A percentile compares a stretch with the other conserved stretches of the same genome.
Conservation (phyloP, 2,888 invertebrate genomes). For the Lycocerus yunnanus region DNA sequence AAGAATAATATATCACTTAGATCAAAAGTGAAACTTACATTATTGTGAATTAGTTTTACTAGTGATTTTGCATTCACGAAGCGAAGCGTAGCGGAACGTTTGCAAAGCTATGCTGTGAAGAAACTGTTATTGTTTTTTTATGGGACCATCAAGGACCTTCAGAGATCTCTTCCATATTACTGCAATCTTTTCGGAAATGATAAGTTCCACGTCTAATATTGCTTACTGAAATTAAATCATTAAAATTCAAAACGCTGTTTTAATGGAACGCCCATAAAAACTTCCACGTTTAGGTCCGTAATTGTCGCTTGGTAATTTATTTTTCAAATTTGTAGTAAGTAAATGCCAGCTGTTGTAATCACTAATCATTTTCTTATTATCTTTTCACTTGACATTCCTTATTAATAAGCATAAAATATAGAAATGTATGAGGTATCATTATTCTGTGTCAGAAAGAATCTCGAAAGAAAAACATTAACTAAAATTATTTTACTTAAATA, state of each 20-base stretch:
- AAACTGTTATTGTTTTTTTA: no score
- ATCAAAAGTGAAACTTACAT: no score
- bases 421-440: not conserved
- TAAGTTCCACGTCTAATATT: not conserved
- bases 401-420: not conserved
- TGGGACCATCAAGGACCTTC: no score
- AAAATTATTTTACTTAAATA: not conserved
- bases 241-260: not conserved
- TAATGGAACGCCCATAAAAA: not conserved
- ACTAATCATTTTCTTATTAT: constrained; percentile 1
- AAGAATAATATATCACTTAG: no score
- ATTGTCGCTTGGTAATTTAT: not conserved
- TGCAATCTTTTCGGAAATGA: no score
- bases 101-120: no score
- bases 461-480: not conserved
- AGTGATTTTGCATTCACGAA: no score
- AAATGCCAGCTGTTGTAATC: not conserved
- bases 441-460: constrained; percentile 1
- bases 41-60: no score
- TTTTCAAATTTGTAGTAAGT: not conserved
- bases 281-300: not conserved
- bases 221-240: not conserved
- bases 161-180: no score
- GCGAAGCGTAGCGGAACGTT: no score
- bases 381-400: constrained; percentile 1